Evolutionary conservation across 2,113 vertebrate genomes (phyloP), one percentile per base, ranked within the genome.

Genomic region (Gallinago media): DNA sequence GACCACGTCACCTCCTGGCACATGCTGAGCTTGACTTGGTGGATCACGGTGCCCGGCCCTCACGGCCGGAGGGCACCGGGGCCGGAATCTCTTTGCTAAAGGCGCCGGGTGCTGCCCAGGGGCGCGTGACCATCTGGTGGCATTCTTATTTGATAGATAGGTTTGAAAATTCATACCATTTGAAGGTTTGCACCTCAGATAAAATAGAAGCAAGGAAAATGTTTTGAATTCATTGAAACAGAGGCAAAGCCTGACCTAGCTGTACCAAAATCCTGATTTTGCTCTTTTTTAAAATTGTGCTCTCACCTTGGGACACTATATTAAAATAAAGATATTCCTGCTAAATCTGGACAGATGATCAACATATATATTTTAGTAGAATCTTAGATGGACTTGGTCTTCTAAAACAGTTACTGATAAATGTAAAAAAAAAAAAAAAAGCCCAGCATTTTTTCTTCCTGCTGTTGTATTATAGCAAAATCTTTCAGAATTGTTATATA

Each of bases 401-500:
- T 74, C 46, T n/a, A 11, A 85, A 90, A 72, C 1, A 42, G 15
- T 21, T 50, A 21, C 15, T 10, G 15, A 55, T 26, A 62, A 70
- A 59, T 44, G 1, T 25, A 38, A 38, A 38, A 38, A 38, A 36
- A 22, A 47, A 47, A 47, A 50, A 76, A 22, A 76, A 22, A 38
- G 1, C 3, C 2, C 14, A 8, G 1, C 0, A 47, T 12, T 25
- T 75, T 56, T 55, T 15, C 2, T 1, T 68, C 22, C 6, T 1
- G 3, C 8, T 36, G 14, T 44, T 63, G 12, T 59, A 25, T 52
- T 73, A 73, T 34, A 58, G 19, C 26, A 61, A 67, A 13, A 21
- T 65, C 27, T 63, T 71, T 66, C 14, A 78, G 36, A 76, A 47
- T 38, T 67, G 10, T 72, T 62, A 52, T 50, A 19, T 52, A 74